Percentiles rank a stretch among this genome's conserved stretches.
Evolutionary conservation across 2,888 invertebrate species (phyloP).

Genomic region (Mactromeris polynyma): DNA sequence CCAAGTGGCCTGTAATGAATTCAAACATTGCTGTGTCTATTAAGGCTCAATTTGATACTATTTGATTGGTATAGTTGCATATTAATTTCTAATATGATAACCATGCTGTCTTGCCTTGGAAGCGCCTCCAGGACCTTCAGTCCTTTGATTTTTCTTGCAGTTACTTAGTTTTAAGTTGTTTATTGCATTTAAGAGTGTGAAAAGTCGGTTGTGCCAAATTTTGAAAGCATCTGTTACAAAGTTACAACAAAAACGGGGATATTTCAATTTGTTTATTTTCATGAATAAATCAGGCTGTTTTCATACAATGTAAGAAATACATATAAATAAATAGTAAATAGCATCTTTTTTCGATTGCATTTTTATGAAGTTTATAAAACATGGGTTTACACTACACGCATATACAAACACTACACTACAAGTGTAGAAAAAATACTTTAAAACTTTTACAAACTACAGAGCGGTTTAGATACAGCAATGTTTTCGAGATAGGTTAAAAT

Average conservation of each 20-base stretch:
- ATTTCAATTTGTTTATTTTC: constrained; percentile 31
- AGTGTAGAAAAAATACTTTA: not conserved
- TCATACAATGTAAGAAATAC: constrained; percentile 30
- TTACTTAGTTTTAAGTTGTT: too few species aligned
- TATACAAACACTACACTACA: constrained; percentile 3
- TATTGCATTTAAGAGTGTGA: too few species aligned
- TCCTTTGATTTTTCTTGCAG: too few species aligned
- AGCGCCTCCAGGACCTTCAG: too few species aligned
- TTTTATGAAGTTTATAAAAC: constrained; percentile 23
- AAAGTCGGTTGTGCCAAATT: too few species aligned
- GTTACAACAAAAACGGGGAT: not conserved
- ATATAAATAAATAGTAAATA: constrained; percentile 42
- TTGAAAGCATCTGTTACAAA: too few species aligned
- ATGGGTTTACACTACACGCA: not conserved
- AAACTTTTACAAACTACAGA: not conserved
- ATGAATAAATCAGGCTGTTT: constrained; percentile 39
- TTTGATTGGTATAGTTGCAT: too few species aligned
- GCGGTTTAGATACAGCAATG: not conserved
- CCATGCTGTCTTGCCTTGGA: too few species aligned
- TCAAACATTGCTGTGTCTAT: too few species aligned
- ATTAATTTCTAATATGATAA: too few species aligned
- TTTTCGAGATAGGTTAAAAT: not conserved
- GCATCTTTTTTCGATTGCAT: constrained; percentile 30
- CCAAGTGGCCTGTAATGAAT: too few species aligned
- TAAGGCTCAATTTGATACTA: too few species aligned